Base-by-base conservation (phyloP, 64 coral and sea anemone genomes). In the Montipora efflorescens region DNA sequence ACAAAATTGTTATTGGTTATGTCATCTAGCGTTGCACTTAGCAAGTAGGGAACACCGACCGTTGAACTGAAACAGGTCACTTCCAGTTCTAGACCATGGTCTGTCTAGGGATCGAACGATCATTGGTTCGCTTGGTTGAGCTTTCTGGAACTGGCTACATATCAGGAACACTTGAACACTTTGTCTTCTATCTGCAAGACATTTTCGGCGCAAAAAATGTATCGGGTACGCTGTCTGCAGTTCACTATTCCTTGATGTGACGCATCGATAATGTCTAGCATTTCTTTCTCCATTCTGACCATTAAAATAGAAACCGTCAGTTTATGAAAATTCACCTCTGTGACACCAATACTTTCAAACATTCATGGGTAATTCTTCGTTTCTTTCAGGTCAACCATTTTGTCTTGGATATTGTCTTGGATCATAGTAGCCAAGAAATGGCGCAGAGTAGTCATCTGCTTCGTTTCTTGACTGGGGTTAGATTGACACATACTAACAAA, bases 211-310 rank as follows among this genome's bases (percentile, higher is more conserved):
- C 66, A 14, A 92, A 92, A 8, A 92, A 49, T 48, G 46, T 98
- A 87, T 81, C 87, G 67, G 6, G 67, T 93, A 0, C 96, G 93
- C 55, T 95, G 93, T 87, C 13, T 64, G 61, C 61, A 64, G 0
- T 64, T 64, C 10, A 19, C 61, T 4, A 64, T 64, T 12, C 61
- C 61, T 64, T 64, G 11, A 64, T 64, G 61, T 15, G 61, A 64
- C 92, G 93, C 81, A 69, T 95, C 90, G 47, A 95, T 87, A 48
- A 52, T 84, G 1, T 95, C 90, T 48, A 95, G 49, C 93, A 95
- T 98, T 23, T 95, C 62, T 53, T 8, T 51, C 79, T 78, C 59
- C 12, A 0, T 15, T 11, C 14, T 64, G 61, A 14, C 8, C 61
- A 12, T 64, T 64, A 64, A 14, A 4, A 0, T 36, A 36, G 28